These are phyloP conservation scores for Thalassoma bifasciatum DNA, from an alignment of 2,113 vertebrate genomes.

Conservation along the genomic window DNA sequence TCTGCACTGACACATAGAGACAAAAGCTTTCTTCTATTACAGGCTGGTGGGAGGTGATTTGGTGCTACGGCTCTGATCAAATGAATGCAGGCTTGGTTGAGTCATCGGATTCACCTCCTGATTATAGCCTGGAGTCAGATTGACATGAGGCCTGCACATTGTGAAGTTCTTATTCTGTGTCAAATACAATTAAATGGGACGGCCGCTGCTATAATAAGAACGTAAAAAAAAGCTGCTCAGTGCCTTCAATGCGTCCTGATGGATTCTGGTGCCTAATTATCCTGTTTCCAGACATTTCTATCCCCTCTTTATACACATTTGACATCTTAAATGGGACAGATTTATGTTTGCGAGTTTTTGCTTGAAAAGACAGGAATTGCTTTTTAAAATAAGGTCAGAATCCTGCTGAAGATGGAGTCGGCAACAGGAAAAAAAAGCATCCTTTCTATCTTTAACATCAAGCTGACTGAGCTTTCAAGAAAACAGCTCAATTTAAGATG, in stretches of 20 bases:
- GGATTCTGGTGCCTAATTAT: constrained; percentile 6
- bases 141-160: constrained; percentile 71
- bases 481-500: constrained; percentile 33
- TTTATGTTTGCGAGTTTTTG: background rate
- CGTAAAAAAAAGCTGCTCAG: constrained; percentile 8
- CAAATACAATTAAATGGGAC: constrained; percentile 60
- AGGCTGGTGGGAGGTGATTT: constrained; percentile 65
- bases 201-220: constrained; percentile 60
- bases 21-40: constrained; percentile 64
- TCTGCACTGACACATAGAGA: constrained; percentile 62
- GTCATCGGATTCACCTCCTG: constrained; percentile 74
- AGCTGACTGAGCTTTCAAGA: constrained; percentile 30
- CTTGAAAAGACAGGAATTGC: constrained; percentile 15
- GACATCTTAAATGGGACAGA: constrained; percentile 3
- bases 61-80: constrained; percentile 57
- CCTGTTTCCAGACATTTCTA: background rate
- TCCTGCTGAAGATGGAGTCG: background rate
- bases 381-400: constrained; percentile 31
- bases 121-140: constrained; percentile 68
- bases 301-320: background rate
- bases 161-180: constrained; percentile 68
- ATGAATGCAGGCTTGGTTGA: constrained; percentile 66
- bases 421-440: background rate
- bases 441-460: constrained; percentile 14
- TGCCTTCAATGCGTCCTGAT: constrained; percentile 22